Base-by-base conservation (phyloP, 2,113 vertebrate species). In the Atherinomorus stipes region DNA sequence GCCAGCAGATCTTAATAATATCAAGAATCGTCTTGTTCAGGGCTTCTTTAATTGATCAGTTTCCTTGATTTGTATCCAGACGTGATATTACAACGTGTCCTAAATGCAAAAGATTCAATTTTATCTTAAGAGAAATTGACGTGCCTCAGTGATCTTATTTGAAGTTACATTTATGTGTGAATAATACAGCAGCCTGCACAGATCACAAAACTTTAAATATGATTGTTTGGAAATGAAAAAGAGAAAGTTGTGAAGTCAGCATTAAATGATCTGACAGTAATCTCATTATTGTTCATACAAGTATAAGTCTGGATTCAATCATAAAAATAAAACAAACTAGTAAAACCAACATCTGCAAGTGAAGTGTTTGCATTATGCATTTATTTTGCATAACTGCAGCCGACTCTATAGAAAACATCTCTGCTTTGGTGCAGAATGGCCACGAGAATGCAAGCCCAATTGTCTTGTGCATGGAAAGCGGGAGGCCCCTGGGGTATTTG, bases 401-500 rank as follows among this genome's bases (percentile, higher is more conserved):
- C 18, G 57, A 80, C 57, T 78, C n/a, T 64, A 21, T 50, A 76
- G 69, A 69, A 59, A 66, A 78, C 42, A 59, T 58, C 81, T 84
- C 84, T 40, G 71, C 10, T 88, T 78, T 78, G 64, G 64, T 16
- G 76, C 56, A 28, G 53, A 40, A 42, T 69, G 53, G 61, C 81
- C 70, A 84, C 52, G 56, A 61, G 59, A 79, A 72, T 1, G 59
- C 70, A 68, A 13, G 52, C 70, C 79, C 62, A n/a, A 54, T 57
- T 28, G n/a, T 61, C 68, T 80, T 10, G 76, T 64, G 72, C 69
- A 71, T 83, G 15, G 79, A 84, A 74, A 86, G 61, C 54, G 18
- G 23, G 37, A 82, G 51, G 62, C 81, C 76, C 45, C 10, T 40
- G 4, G 81, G 86, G 80, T 87, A 76, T 90, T 90, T 79, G 77